Conservation (phyloP, 1,140 invertebrate species). For the Leptinotarsa texana region DNA sequence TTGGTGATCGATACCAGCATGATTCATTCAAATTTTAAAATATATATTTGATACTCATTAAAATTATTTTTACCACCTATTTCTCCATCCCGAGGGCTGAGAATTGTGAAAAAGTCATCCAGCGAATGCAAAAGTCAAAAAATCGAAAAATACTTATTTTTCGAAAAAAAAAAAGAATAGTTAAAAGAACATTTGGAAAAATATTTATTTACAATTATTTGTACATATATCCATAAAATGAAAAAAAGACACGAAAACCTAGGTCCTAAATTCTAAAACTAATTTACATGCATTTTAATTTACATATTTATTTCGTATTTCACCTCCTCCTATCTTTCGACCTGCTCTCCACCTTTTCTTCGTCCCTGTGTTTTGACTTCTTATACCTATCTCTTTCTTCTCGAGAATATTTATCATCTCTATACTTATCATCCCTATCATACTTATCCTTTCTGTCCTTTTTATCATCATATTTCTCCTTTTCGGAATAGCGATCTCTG, state of each 20-base stretch:
- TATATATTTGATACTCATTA: no score
- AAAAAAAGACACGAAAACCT: constrained; percentile 9
- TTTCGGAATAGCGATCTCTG: constrained; percentile 43
- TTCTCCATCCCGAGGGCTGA: background rate
- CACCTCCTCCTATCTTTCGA: constrained; percentile 57
- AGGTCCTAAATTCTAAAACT: background rate
- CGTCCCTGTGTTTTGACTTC: constrained; percentile 51
- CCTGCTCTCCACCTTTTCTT: constrained; percentile 50
- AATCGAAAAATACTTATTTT: background rate
- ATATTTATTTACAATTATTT: constrained; percentile 16
- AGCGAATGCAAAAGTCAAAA: background rate
- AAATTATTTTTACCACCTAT: background rate
- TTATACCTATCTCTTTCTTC: constrained; percentile 47
- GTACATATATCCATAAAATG: background rate
- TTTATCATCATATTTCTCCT: constrained; percentile 44
- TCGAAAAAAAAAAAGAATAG: background rate
- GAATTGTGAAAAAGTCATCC: no score
- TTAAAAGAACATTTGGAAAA: background rate
- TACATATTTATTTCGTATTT: constrained; percentile 27
- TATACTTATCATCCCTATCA: constrained; percentile 40
- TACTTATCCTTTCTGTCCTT: constrained; percentile 44
- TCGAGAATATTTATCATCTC: constrained; percentile 40
- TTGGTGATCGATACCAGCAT: no score
- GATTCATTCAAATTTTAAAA: no score
- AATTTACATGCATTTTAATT: background rate